phyloP scores from a whole-genome alignment of 2,113 vertebrate species.

The Cheilinus undulatus region DNA sequence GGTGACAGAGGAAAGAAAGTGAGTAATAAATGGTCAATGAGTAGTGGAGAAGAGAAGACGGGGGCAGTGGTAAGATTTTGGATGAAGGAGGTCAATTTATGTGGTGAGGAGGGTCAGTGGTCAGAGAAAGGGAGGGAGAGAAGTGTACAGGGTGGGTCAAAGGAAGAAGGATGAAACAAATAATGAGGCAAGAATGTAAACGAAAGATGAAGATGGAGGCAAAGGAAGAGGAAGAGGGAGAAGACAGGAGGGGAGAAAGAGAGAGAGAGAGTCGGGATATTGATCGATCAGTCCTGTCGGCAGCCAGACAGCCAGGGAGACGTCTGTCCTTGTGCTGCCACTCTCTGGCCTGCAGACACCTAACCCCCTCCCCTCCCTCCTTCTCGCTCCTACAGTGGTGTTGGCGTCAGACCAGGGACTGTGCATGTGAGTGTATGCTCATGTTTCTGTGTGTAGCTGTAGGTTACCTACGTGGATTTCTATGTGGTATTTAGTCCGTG shows the following conservation, averaged over 20 bases:
- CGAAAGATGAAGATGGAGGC: constrained; percentile 33
- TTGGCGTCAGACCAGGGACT: constrained; percentile 76
- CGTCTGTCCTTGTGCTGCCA: constrained; percentile 92
- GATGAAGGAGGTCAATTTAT: constrained; percentile 7
- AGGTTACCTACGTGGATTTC: constrained; percentile 31
- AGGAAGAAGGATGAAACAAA: not conserved
- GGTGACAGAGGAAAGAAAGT: constrained; percentile 15
- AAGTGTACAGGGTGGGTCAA: not conserved
- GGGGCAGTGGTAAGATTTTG: not conserved
- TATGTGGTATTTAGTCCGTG: constrained; percentile 5
- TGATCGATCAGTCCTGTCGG: constrained; percentile 91
- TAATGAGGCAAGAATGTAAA: constrained; percentile 26
- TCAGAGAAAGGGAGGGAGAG: constrained; percentile 5
- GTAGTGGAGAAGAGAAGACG: not conserved
- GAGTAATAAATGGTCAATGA: constrained; percentile 4
- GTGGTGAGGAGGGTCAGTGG: constrained; percentile 12
- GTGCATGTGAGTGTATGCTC: constrained; percentile 21
- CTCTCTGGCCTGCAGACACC: constrained; percentile 92
- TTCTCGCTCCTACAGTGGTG: constrained; percentile 71
- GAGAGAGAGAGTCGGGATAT: constrained; percentile 79
- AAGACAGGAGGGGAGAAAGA: constrained; percentile 8
- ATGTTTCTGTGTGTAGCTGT: constrained; percentile 9
- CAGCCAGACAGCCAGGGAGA: constrained; percentile 87
- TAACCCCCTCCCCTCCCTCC: constrained; percentile 60
- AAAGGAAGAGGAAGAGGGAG: constrained; percentile 20